Evolutionary conservation across 2,888 invertebrate genomes (phyloP).

Genomic region (Metacarcinus magister): DNA sequence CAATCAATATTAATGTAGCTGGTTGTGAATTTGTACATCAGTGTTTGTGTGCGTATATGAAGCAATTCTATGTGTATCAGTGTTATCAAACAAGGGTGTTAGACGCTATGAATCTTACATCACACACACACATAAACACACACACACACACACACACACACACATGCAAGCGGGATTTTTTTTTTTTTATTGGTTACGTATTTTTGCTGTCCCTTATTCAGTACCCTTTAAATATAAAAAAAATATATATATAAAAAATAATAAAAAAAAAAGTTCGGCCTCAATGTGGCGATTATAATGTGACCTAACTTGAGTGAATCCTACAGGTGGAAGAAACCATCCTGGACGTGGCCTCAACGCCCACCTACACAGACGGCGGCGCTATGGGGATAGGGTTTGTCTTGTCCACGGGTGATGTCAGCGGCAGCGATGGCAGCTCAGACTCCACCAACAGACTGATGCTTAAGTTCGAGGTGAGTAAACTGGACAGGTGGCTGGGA

Average conservation of each 20-base stretch:
- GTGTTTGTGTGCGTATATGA: neutral
- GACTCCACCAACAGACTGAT: slow-evolving; percentile 58
- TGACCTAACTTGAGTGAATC: neutral
- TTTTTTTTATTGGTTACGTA: no score
- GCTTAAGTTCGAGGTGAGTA: slow-evolving; percentile 58
- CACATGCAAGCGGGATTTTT: no score
- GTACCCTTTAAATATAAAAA: no score
- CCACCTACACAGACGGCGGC: slow-evolving; percentile 55
- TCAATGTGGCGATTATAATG: neutral
- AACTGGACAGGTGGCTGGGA: neutral
- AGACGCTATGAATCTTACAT: no score
- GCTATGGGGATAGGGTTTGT: slow-evolving; percentile 48
- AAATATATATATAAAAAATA: no score
- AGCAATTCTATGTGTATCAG: no score
- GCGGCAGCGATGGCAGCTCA: neutral
- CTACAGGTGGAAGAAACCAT: neutral
- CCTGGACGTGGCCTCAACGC: neutral
- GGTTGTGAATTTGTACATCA: neutral
- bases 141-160: no score
- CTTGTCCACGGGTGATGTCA: neutral
- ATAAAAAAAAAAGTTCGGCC: no score
- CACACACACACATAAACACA: no score
- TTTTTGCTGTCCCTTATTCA: no score
- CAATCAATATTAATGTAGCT: neutral
- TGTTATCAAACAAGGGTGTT: no score